These are phyloP conservation scores for Oscheius sp. DNA, from an alignment of 2,888 invertebrate genomes.

Conservation along the genomic window DNA sequence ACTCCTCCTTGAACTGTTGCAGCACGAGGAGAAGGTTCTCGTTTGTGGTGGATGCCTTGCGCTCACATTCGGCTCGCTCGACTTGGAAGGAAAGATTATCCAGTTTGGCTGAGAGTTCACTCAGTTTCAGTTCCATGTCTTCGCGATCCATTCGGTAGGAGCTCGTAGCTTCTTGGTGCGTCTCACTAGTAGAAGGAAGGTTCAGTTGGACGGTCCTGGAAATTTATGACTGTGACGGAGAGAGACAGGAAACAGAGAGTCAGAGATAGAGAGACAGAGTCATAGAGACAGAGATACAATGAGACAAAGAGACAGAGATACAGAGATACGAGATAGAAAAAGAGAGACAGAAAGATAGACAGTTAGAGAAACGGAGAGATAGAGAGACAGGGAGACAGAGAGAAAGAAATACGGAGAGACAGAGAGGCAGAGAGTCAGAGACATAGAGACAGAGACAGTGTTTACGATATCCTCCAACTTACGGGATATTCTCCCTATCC, in stretches of 20 bases:
- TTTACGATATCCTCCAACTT: neutral
- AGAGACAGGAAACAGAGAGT: no score
- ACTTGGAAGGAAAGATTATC: constrained; percentile 41
- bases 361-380: no score
- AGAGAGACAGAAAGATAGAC: no score
- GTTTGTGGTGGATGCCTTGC: constrained; percentile 38
- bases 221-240: neutral
- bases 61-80: constrained; percentile 40
- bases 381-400: no score
- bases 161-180: constrained; percentile 3
- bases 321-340: no score
- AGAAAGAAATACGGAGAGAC: no score
- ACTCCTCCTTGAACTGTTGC: constrained; percentile 53
- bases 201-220: constrained; percentile 14
- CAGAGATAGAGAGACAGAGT: no score
- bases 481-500: constrained; percentile 3
- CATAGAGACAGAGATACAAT: no score
- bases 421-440: no score
- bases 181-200: constrained; percentile 21
- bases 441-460: no score
- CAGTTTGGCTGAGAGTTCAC: constrained; percentile 30
- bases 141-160: constrained; percentile 10
- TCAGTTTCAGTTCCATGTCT: constrained; percentile 9
- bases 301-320: no score
- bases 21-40: constrained; percentile 43